A percentile compares a stretch with the other conserved stretches of the same genome.
Conservation (phyloP, 2,797 vertebrate species). For the Ceyx erithaca region DNA sequence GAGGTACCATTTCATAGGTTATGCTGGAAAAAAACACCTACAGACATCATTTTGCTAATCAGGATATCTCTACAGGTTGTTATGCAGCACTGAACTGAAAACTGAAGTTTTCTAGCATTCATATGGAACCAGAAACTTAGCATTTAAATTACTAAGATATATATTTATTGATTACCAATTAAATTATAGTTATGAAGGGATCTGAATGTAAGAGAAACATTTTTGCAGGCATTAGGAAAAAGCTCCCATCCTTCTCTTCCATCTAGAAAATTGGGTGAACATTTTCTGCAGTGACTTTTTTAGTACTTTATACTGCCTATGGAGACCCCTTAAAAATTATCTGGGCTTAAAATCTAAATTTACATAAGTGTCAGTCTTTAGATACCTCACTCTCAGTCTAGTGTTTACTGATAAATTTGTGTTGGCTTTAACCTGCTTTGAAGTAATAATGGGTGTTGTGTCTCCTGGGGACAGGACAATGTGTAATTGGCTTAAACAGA, state of each 20-base stretch:
- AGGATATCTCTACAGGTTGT: not conserved
- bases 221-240: not conserved
- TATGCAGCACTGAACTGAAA: not conserved
- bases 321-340: slow-evolving; percentile 10
- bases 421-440: not conserved
- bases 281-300: not conserved
- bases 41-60: not conserved
- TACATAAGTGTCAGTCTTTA: not conserved
- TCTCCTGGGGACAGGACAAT: slow-evolving; percentile 3
- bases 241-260: not conserved
- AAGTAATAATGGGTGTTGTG: slow-evolving; percentile 19
- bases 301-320: not conserved
- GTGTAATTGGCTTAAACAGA: slow-evolving; percentile 50
- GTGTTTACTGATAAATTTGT: not conserved
- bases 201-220: not conserved
- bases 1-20: not conserved
- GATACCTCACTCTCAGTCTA: not conserved
- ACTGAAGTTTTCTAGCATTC: not conserved
- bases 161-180: not conserved
- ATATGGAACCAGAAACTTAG: not conserved
- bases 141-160: slow-evolving; percentile 13
- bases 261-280: not conserved
- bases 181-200: slow-evolving; percentile 18
- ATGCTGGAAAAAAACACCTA: not conserved
- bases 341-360: not conserved